phyloP scores from a whole-genome alignment of 2,888 invertebrate species.

The Ariolimax columbianus region DNA sequence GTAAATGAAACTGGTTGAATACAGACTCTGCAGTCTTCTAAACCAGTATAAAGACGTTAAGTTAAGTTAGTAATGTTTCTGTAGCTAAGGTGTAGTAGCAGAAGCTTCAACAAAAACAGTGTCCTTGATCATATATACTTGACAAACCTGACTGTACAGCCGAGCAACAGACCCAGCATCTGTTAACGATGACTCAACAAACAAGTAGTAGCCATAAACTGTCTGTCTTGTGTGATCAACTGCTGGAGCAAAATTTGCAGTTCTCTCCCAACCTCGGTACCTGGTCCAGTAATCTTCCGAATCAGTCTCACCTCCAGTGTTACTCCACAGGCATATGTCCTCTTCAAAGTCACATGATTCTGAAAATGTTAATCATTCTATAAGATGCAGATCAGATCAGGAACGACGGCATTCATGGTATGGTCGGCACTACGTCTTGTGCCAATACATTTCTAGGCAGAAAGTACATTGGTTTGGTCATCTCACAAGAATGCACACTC shows the following conservation, averaged over 20 bases:
- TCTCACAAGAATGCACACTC: no score
- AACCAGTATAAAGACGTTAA: no score
- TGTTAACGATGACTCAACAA: neutral
- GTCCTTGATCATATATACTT: no score
- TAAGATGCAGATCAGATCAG: no score
- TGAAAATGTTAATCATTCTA: conserved; percentile 1
- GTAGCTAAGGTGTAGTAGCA: no score
- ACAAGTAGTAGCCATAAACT: conserved; percentile 20
- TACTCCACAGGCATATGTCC: neutral
- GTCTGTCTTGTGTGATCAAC: conserved; percentile 12
- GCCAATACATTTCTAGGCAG: no score
- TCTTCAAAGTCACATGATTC: conserved; percentile 20
- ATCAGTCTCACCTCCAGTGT: conserved; percentile 5
- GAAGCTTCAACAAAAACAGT: neutral
- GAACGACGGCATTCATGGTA: no score
- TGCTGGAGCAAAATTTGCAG: conserved; percentile 6
- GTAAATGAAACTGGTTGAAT: no score
- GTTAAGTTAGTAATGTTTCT: no score
- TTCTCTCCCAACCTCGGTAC: neutral
- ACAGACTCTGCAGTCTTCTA: no score
- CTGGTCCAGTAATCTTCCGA: conserved; percentile 10
- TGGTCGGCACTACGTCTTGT: no score
- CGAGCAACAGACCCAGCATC: conserved; percentile 4
- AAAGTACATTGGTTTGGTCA: no score
- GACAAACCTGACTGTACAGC: conserved; percentile 40